These are phyloP conservation scores for Hirundo rustica DNA, from an alignment of 2,797 vertebrate genomes.

Conservation along the genomic window DNA sequence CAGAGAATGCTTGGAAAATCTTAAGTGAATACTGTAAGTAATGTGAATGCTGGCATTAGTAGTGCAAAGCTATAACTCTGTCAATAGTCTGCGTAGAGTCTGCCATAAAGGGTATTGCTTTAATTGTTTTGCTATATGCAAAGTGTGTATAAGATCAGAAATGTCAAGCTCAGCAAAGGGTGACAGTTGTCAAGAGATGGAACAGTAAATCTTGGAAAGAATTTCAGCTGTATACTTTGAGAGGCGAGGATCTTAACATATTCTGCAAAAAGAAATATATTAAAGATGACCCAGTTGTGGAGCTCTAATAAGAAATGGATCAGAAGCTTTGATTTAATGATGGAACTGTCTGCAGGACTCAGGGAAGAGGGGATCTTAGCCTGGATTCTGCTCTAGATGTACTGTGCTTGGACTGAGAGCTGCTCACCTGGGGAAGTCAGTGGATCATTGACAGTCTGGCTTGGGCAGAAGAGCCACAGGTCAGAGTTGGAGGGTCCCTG, in stretches of 20 bases:
- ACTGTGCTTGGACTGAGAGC: neutral
- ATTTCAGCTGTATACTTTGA: neutral
- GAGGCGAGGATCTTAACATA: neutral
- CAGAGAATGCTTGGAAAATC: neutral
- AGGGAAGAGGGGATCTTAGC: neutral
- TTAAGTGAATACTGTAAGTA: neutral
- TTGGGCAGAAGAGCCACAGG: neutral
- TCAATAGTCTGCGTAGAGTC: neutral
- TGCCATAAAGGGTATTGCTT: neutral
- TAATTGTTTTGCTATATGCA: neutral
- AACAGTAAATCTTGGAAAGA: neutral
- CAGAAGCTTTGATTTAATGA: neutral
- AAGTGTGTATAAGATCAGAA: neutral
- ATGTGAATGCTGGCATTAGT: neutral
- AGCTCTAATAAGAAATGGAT: neutral
- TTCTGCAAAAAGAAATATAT: neutral
- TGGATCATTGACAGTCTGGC: neutral
- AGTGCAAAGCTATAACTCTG: neutral
- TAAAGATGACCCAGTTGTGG: neutral
- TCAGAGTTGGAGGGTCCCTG: neutral
- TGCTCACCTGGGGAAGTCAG: neutral
- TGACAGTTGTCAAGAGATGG: neutral
- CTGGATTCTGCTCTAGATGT: neutral
- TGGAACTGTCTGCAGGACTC: neutral
- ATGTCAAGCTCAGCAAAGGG: neutral